phyloP scores from a whole-genome alignment of 2,888 invertebrate genomes.

The Adelognathus sp. region DNA sequence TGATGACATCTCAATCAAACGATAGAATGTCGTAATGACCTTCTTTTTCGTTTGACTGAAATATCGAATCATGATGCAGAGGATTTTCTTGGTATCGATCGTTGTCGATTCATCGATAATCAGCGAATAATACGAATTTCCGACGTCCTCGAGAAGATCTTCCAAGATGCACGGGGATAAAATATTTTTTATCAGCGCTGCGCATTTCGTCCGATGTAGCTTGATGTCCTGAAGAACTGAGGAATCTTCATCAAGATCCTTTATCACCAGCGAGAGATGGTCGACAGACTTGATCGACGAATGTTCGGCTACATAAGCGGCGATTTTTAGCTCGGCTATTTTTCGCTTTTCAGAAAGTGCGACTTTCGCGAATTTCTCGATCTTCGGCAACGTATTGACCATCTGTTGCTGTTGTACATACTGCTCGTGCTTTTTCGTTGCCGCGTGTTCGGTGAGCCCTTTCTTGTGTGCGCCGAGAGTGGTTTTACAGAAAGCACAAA shows the following conservation, averaged over 20 bases:
- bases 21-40: constrained; percentile 58
- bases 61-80: constrained; percentile 59
- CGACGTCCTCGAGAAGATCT: constrained; percentile 68
- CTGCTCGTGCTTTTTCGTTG: constrained; percentile 63
- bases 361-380: background rate
- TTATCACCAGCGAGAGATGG: constrained; percentile 57
- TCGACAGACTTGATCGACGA: constrained; percentile 58
- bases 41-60: constrained; percentile 45
- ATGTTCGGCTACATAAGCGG: constrained; percentile 64
- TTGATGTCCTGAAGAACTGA: constrained; percentile 62
- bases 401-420: background rate
- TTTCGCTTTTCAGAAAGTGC: constrained; percentile 43
- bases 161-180: constrained; percentile 66
- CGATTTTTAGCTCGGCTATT: constrained; percentile 62
- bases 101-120: constrained; percentile 70
- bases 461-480: constrained; percentile 67
- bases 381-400: background rate
- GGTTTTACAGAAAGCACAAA: constrained; percentile 58
- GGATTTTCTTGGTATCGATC: constrained; percentile 52
- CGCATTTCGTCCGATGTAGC: constrained; percentile 65
- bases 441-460: constrained; percentile 62
- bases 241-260: constrained; percentile 57
- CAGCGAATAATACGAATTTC: constrained; percentile 65
- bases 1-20: constrained; percentile 51
- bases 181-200: constrained; percentile 70